Base-by-base conservation (phyloP, 1,140 invertebrate species). In the Cyphomyrmex costatus region DNA sequence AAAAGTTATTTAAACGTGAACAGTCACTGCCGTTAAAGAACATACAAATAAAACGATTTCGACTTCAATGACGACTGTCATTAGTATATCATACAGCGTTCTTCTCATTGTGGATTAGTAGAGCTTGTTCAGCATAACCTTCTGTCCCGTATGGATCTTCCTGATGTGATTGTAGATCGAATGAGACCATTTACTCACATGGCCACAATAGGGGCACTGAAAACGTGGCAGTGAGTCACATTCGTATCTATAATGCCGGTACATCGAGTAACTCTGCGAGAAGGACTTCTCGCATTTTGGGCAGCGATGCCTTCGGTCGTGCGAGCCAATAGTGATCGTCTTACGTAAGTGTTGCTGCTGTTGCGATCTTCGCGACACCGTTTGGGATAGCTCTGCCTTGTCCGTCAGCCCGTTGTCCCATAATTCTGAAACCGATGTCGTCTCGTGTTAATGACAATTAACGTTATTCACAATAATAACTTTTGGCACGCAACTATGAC, bases 141-240 rank as follows among this genome's bases (percentile, higher is more conserved):
- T 79, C 68, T 88, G 88, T 8, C 91, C 93, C 1, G 92, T 91
- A 63, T 95, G 94, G 14, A 93, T 60, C 80, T 93, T 94, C 42
- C 93, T 87, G 30, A 94, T 90, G 83, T 95, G 94, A 80, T 94
- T 93, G 65, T 95, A 94, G 79, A 94, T 94, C 27, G 93, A 86
- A 51, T 94, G 92, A 2, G 91, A 92, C 93, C 93, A 94, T 33
- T 94, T 94, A 89, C 93, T 94, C 30, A 92, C 73, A 66, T 94
- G 89, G 5, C 89, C 88, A 86, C 96, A 96, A 80, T 95, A 93
- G 8, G 96, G 95, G 91, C 97, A 97, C 89, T 96, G 95, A 94
- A 97, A 97, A 79, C 96, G 95, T 4, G 97, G 97, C 87, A 96
- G 94, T 36, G 96, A 96, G 58, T 97, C 96, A 92, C 97, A 97